phyloP scores from a whole-genome alignment of 37 sponge, comb jelly and placozoan species.

The Bolinopsis microptera region DNA sequence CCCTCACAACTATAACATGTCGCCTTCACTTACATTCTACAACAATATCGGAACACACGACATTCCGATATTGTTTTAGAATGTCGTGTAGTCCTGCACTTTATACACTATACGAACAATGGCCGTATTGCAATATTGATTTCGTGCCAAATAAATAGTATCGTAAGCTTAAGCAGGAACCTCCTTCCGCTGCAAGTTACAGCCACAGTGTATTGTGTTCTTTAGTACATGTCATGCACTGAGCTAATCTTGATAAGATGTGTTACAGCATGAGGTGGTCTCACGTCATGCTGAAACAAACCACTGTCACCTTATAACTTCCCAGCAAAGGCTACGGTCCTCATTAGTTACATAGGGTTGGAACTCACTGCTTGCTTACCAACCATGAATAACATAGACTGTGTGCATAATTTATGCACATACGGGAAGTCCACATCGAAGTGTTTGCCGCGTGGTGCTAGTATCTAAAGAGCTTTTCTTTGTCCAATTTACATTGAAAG shows the following conservation, averaged over 20 bases:
- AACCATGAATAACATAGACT: neutral
- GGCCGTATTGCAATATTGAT: neutral
- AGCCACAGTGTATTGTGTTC: neutral
- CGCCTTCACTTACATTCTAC: too few species aligned
- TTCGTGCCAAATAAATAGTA: neutral
- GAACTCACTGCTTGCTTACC: neutral
- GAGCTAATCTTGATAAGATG: neutral
- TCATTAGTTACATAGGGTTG: neutral
- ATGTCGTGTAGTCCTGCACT: too few species aligned
- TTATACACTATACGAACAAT: neutral
- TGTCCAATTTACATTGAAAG: conserved; percentile 12
- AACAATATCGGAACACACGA: too few species aligned
- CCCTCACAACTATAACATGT: too few species aligned
- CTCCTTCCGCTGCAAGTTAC: neutral
- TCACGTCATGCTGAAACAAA: too few species aligned
- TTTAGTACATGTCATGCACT: neutral
- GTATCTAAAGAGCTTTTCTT: conserved; percentile 49
- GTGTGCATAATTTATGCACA: conserved; percentile 51
- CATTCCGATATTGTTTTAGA: too few species aligned
- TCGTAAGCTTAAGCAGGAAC: neutral
- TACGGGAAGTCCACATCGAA: neutral
- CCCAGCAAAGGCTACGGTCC: neutral
- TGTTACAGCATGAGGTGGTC: too few species aligned
- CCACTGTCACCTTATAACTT: neutral
- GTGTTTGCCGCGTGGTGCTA: conserved; percentile 60